Evolutionary conservation across 2,888 invertebrate species (phyloP).

Genomic region (Cephus pygmeus): DNA sequence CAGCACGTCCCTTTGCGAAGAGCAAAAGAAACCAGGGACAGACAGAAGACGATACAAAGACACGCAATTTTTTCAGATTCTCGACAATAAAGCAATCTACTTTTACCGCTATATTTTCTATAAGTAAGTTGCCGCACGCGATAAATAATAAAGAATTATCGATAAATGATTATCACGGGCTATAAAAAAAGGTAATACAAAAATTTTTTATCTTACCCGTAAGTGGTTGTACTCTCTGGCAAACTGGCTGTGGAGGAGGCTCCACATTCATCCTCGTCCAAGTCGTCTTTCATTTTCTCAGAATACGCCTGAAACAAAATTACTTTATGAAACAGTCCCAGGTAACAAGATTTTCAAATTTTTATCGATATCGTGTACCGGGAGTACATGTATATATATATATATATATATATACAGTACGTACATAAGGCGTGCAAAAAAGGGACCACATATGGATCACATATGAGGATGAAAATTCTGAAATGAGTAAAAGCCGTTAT

Average conservation of each 20-base stretch:
- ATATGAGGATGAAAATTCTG: neutral
- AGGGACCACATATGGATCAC: neutral
- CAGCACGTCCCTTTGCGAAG: neutral
- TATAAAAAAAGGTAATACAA: neutral
- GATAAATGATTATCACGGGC: neutral
- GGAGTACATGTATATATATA: too few species aligned
- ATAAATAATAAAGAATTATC: neutral
- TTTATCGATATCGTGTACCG: neutral
- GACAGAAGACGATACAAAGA: neutral
- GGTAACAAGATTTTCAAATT: neutral
- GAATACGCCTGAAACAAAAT: neutral
- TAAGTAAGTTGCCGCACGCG: neutral
- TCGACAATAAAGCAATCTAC: neutral
- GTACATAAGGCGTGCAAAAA: neutral
- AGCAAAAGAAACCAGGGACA: neutral
- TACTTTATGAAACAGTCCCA: neutral
- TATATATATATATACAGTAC: too few species aligned
- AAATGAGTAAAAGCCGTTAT: neutral
- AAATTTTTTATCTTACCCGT: constrained; percentile 37
- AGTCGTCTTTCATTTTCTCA: constrained; percentile 52
- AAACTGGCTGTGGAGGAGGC: constrained; percentile 36
- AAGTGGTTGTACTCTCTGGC: constrained; percentile 39
- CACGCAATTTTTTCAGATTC: neutral
- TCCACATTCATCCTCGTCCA: constrained; percentile 50
- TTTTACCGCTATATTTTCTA: neutral